Conservation (phyloP, 2,113 vertebrate species). For the Panurus biarmicus region DNA sequence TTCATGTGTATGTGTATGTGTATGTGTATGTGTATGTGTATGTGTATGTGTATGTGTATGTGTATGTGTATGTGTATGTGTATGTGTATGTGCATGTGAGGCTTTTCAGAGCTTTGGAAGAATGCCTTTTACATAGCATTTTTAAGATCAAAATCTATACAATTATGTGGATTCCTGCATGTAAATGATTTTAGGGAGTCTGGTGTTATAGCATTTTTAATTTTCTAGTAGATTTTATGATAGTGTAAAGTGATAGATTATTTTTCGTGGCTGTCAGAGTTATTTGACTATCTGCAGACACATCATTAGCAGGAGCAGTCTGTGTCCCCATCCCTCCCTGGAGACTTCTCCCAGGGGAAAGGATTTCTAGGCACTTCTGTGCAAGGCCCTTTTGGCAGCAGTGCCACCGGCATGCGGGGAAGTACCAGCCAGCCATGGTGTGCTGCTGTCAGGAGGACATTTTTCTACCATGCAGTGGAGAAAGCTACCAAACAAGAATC, state of each 20-base stretch:
- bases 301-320: background rate
- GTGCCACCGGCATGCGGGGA: rapidly evolving
- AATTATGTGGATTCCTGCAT: constrained; percentile 60
- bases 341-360: background rate
- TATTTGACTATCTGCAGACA: constrained; percentile 37
- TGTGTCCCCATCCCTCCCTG: background rate
- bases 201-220: constrained; percentile 52
- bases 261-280: constrained; percentile 6
- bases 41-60: constrained; percentile 3
- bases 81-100: constrained; percentile 8
- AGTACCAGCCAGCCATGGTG: background rate
- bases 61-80: background rate
- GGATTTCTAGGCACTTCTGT: background rate
- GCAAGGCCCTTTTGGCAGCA: background rate
- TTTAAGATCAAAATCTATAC: constrained; percentile 57
- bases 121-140: constrained; percentile 38
- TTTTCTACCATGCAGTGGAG: background rate
- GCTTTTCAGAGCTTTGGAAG: constrained; percentile 39
- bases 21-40: constrained; percentile 3
- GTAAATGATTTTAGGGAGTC: constrained; percentile 54
- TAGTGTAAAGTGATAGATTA: constrained; percentile 51
- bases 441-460: background rate
- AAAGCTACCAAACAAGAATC: background rate
- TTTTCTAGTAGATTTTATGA: constrained; percentile 53
- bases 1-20: background rate